Base-by-base conservation (phyloP, 2,113 vertebrate genomes). In the Paramormyrops kingsleyae region DNA sequence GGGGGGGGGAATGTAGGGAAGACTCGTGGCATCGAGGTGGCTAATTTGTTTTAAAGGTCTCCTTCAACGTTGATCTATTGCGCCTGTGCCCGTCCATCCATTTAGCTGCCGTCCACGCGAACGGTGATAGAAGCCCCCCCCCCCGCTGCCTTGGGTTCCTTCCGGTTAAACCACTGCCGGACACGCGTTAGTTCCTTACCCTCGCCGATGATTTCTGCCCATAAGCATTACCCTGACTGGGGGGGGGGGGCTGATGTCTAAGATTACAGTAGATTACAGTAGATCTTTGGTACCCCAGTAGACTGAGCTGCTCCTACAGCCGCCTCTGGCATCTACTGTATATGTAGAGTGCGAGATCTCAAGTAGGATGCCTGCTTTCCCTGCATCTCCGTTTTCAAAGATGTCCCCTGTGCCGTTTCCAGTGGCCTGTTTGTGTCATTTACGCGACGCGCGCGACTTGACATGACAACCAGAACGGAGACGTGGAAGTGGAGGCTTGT, bases 231-330 rank as follows among this genome's bases (percentile, higher is more conserved):
- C 8, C 59, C 4, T 77, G n/a, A 19, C 74, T 19, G 17, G 35
- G 15, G 31, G 39, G 31, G 39, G 77, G 39, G 35, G 46, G 21
- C 8, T 39, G 21, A 24, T 87, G 85, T 31, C 49, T 56, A 10
- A 35, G 49, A 87, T 87, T 87, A 87, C 46, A 15, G 46, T 27
- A 47, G 46, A 24, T 86, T 52, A 86, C 62, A 27, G 47, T 87
- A 35, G n/a, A 47, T 53, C 8, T 53, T 53, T 13, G 24, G 49
- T 56, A 15, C 47, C 15, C 50, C 35, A 42, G 31, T 19, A 80
- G 50, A 31, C 85, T 87, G 50, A 56, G 85, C 91, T 35, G 77
- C 90, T 88, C 12, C 88, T 27, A 88, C 90, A 90, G 92, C 92
- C 93, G 94, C 93, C n/a, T 10, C 15, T 50, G 12, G 24, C 19